Conservation (phyloP, 2,113 vertebrate species). For the Centropus unirufus region DNA sequence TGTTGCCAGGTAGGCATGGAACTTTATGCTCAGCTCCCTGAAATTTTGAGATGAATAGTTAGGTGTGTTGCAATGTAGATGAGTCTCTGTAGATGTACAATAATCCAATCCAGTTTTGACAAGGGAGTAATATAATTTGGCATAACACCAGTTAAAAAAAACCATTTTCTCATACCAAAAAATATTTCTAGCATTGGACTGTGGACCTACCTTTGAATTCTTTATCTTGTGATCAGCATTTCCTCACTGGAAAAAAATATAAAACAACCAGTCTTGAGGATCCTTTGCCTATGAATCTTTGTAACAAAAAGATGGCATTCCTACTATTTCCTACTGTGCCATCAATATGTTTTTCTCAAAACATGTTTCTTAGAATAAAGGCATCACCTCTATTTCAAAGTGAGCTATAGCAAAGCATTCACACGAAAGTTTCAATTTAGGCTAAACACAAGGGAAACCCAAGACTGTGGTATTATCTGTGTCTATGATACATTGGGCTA, state of each 20-base stretch:
- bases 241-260: background rate
- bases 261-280: background rate
- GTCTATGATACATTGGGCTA: background rate
- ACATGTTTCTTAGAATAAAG: background rate
- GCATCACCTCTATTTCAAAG: background rate
- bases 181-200: background rate
- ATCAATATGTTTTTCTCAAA: background rate
- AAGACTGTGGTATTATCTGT: background rate
- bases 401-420: background rate
- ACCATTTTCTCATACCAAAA: background rate
- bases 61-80: background rate
- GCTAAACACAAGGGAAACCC: background rate
- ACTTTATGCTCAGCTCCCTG: background rate
- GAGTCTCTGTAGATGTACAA: background rate
- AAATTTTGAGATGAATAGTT: background rate
- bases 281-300: background rate
- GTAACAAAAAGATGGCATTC: background rate
- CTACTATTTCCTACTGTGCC: background rate
- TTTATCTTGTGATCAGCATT: background rate
- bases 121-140: background rate
- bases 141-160: background rate
- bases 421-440: background rate
- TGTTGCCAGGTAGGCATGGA: background rate
- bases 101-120: background rate
- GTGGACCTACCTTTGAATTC: background rate